A percentile compares a stretch with the other conserved stretches of the same genome.
Evolutionary conservation across 1,140 invertebrate genomes (phyloP).

Genomic region (Carposina sasakii): DNA sequence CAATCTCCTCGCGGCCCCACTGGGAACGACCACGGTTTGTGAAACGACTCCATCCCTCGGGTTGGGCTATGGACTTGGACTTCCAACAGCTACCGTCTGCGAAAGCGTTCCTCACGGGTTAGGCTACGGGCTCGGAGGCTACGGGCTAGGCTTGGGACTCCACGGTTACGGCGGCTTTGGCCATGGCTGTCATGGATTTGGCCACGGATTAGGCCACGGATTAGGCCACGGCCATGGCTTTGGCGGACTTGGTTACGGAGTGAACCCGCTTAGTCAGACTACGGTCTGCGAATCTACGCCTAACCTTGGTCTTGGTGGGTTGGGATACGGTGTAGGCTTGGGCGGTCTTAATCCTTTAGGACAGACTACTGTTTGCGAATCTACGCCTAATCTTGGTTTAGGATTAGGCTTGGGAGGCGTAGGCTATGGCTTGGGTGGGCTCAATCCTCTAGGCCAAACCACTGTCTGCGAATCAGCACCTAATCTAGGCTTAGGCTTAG

Average conservation of each 20-base stretch:
- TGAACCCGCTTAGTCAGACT: not conserved
- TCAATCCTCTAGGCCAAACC: not conserved
- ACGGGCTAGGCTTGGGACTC: no score
- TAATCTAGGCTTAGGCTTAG: not conserved
- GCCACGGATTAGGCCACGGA: no score
- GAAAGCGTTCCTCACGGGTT: conserved; percentile 17
- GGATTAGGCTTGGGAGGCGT: not conserved
- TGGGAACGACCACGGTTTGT: conserved; percentile 5
- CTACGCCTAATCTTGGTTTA: conserved; percentile 9
- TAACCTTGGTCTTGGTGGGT: conserved; percentile 2
- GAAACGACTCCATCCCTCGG: conserved; percentile 5
- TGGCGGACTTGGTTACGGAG: not conserved
- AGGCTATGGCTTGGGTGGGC: not conserved
- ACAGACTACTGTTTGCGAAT: conserved; percentile 29
- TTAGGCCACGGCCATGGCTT: conserved; percentile 14
- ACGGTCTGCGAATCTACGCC: conserved; percentile 18
- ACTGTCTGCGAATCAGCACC: conserved; percentile 8
- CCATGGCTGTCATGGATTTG: no score
- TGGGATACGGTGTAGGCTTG: conserved; percentile 10
- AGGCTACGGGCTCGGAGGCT: conserved; percentile 7
- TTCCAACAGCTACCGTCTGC: conserved; percentile 15
- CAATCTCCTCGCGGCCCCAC: no score
- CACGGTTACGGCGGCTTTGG: no score
- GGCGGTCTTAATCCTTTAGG: no score
- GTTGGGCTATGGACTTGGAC: conserved; percentile 6